A percentile compares a stretch with the other conserved stretches of the same genome.
Conservation (phyloP, 2,113 vertebrate genomes). For the Numenius arquata region DNA sequence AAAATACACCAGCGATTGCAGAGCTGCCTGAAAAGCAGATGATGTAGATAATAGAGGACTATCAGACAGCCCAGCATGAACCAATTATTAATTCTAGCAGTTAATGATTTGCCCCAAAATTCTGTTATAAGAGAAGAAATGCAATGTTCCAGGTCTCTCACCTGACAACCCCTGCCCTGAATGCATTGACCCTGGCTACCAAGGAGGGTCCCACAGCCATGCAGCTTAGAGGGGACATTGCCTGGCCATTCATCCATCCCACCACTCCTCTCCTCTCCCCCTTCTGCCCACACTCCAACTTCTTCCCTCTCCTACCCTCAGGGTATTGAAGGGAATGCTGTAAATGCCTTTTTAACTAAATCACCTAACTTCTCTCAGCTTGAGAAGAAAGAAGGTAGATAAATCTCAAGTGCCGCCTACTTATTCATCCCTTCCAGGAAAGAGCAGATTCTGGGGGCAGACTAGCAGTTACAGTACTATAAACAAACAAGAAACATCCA, state of each 20-base stretch:
- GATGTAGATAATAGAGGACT: neutral
- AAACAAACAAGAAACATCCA: neutral
- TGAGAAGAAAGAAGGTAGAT: neutral
- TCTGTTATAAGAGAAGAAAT: neutral
- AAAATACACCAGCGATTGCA: neutral
- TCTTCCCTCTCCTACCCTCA: neutral
- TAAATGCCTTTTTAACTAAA: neutral
- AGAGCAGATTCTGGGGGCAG: neutral
- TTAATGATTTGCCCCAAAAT: neutral
- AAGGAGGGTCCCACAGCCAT: neutral
- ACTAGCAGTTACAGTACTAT: neutral
- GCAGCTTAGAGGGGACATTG: neutral
- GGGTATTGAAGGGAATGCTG: neutral
- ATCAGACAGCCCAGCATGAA: neutral
- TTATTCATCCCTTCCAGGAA: neutral
- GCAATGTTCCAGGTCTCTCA: neutral
- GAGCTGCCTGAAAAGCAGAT: neutral
- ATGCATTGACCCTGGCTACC: neutral
- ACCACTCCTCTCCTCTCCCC: neutral
- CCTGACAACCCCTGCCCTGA: neutral
- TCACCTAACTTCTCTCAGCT: neutral
- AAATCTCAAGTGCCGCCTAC: neutral
- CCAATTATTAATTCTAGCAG: neutral
- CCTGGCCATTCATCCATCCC: neutral
- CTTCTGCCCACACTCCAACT: neutral